These are phyloP conservation scores for Wasmannia auropunctata DNA, from an alignment of 1,140 invertebrate species.

Conservation along the genomic window DNA sequence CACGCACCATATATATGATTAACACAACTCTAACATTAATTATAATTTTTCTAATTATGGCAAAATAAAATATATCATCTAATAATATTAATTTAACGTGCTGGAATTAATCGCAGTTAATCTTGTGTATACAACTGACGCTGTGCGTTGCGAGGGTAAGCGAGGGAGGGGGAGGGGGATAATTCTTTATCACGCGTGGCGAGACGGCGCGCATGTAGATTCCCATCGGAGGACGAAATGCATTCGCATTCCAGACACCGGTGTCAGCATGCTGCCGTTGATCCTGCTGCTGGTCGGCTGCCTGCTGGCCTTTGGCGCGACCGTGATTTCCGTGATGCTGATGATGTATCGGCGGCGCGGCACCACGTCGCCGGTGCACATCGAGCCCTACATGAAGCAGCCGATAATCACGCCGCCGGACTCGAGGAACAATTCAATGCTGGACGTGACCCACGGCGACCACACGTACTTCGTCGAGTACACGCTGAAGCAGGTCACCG, in stretches of 20 bases:
- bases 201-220: neutral
- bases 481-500: conserved; percentile 84
- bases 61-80: neutral
- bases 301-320: conserved; percentile 87
- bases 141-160: no score
- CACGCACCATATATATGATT: neutral
- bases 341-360: conserved; percentile 83
- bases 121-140: neutral
- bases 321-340: conserved; percentile 87
- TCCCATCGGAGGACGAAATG: neutral
- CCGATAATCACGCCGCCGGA: conserved; percentile 86
- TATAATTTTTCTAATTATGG: neutral
- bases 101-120: neutral
- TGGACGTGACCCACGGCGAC: conserved; percentile 85
- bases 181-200: neutral
- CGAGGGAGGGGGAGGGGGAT: no score
- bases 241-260: conserved; percentile 85
- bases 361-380: conserved; percentile 83
- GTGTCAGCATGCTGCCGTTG: conserved; percentile 87
- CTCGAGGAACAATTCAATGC: conserved; percentile 85
- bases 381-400: conserved; percentile 86
- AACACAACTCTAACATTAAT: neutral
- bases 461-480: conserved; percentile 86
- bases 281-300: conserved; percentile 87
- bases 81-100: neutral